Base-by-base conservation (phyloP, 1,140 invertebrate genomes). In the Rhopalosiphum padi region DNA sequence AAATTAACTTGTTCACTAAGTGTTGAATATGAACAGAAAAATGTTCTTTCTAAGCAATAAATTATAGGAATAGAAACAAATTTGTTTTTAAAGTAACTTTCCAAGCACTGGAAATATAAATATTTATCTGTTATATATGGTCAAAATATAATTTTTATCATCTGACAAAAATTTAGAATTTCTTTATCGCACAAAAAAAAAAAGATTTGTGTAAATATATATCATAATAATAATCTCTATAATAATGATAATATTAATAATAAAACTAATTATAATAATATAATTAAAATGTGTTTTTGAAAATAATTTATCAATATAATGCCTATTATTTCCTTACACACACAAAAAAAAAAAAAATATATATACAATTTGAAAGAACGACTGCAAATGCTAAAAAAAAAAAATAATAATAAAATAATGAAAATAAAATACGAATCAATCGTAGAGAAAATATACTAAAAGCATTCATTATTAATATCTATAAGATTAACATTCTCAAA, bases 281-380 rank as follows among this genome's bases (percentile, higher is more conserved):
- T 8, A 85, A 85, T 37, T 85, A 37, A 82, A 21, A 82, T 21
- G 68, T 82, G n/a, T 82, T 86, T 86, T 86, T 46, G 2, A 86
- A 86, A 86, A 46, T 85, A 85, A 85, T 85, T 85, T 43, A 85
- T 85, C 22, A 85, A n/a, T 23, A n/a, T 46, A 43, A 86, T 86
- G 25, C 9, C 23, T 5, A 18, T 86, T 86, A 30, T 86, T 85
- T 25, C 11, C 30, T 46, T 30, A 86, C 25, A 46, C 18, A 46
- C 18, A 46, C 15, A 86, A 46, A 5, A 43, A 43, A 41, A 41
- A 41, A 41, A 37, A 37, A 37, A 37, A 48, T 18, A 48, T 3
- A 51, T 51, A 41, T 85, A 85, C 7, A 43, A 41, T 41, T 43
- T 85, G 22, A 41, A 85, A 37, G 60, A 68, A 68, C n/a, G 30